phyloP scores from a whole-genome alignment of 92 coral and sea anemone genomes.

The Epizoanthus illoricatus region DNA sequence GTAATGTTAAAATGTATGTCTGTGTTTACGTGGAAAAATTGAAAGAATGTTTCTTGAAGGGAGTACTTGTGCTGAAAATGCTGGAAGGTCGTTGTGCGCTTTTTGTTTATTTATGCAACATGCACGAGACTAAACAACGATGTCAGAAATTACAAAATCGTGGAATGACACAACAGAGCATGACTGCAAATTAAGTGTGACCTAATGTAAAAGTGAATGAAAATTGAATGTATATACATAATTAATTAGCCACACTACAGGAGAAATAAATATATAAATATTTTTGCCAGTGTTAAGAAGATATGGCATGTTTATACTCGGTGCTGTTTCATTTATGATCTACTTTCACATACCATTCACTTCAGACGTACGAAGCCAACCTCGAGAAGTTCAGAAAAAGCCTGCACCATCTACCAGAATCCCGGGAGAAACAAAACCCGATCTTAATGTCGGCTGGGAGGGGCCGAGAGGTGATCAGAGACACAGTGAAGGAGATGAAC shows the following conservation, averaged over 20 bases:
- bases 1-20: neutral
- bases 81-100: no score
- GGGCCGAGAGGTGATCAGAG: conserved; percentile 73
- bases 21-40: neutral
- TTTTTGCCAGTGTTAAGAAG: no score
- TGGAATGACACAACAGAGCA: no score
- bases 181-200: no score
- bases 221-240: no score
- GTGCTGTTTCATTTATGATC: neutral
- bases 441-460: conserved; percentile 60
- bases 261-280: no score
- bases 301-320: no score
- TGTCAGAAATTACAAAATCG: no score
- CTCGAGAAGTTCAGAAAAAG: conserved; percentile 71
- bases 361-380: conserved; percentile 65
- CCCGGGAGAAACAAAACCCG: conserved; percentile 74
- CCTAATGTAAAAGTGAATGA: no score
- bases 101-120: no score
- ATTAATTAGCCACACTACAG: no score
- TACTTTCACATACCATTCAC: neutral
- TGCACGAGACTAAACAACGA: no score
- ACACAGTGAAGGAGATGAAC: conserved; percentile 67
- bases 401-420: conserved; percentile 85
- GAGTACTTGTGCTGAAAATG: neutral
- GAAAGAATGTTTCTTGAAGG: neutral